phyloP scores from a whole-genome alignment of 1,140 invertebrate genomes.

The Ceratosolen fusciceps region DNA sequence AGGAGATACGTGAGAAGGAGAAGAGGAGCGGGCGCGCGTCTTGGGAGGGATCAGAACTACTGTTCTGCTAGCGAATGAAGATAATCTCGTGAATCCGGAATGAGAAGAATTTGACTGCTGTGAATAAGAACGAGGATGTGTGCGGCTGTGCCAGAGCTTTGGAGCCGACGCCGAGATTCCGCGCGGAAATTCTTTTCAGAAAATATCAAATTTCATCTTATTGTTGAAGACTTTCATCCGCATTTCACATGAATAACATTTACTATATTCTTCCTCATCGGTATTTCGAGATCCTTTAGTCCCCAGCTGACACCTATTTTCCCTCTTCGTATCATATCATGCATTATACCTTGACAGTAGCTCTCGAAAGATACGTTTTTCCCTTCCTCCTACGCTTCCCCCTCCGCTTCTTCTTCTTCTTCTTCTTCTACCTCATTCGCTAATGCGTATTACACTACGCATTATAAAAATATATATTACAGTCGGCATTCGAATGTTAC shows the following conservation, averaged over 20 bases:
- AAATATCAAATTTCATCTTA: background rate
- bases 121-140: background rate
- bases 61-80: background rate
- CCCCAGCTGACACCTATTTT: background rate
- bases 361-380: too few species aligned
- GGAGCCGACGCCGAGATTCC: constrained; percentile 17
- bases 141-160: constrained; percentile 24
- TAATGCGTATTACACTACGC: too few species aligned
- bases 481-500: background rate
- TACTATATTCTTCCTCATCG: background rate
- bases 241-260: background rate
- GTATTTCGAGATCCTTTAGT: background rate
- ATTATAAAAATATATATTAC: background rate
- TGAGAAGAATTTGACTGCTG: constrained; percentile 24
- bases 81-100: constrained; percentile 4
- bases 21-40: background rate
- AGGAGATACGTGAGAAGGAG: background rate
- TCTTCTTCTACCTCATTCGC: too few species aligned
- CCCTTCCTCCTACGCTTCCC: too few species aligned
- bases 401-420: too few species aligned
- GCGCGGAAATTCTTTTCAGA: background rate
- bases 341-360: too few species aligned
- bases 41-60: constrained; percentile 30
- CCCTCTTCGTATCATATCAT: too few species aligned
- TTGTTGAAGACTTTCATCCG: background rate